A percentile compares a stretch with the other conserved stretches of the same genome.
Conservation (phyloP, 2,113 vertebrate species). For the Myrmecophaga tridactyla region DNA sequence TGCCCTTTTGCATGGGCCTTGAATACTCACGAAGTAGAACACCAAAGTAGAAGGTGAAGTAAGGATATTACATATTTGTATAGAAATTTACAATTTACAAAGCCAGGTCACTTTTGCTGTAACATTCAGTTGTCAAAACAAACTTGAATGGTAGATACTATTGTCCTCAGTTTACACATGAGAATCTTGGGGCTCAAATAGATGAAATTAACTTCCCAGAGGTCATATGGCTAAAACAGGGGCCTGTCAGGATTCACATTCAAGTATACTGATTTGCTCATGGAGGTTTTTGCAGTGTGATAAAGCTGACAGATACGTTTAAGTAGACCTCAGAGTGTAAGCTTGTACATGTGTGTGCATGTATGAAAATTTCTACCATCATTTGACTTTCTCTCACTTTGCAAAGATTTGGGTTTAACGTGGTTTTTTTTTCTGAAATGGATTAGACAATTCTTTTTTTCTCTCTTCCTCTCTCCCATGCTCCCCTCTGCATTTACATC, state of each 20-base stretch:
- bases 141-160: too few species aligned
- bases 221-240: fast-evolving
- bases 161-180: not conserved
- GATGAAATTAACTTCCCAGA: fast-evolving
- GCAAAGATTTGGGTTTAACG: fast-evolving
- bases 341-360: fast-evolving
- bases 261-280: too few species aligned
- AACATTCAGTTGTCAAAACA: not conserved
- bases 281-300: too few species aligned
- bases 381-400: not conserved
- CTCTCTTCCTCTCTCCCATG: too few species aligned
- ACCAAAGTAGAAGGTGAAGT: not conserved
- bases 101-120: not conserved
- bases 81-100: not conserved
- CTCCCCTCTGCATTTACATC: not conserved
- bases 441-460: not conserved
- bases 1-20: fast-evolving
- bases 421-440: not conserved
- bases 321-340: fast-evolving
- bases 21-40: not conserved
- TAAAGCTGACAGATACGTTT: fast-evolving
- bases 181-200: not conserved
- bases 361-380: not conserved
- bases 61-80: not conserved
- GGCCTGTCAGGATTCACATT: fast-evolving